These are phyloP conservation scores for Asteroscopus sphinx DNA, from an alignment of 2,888 invertebrate species.

Conservation along the genomic window DNA sequence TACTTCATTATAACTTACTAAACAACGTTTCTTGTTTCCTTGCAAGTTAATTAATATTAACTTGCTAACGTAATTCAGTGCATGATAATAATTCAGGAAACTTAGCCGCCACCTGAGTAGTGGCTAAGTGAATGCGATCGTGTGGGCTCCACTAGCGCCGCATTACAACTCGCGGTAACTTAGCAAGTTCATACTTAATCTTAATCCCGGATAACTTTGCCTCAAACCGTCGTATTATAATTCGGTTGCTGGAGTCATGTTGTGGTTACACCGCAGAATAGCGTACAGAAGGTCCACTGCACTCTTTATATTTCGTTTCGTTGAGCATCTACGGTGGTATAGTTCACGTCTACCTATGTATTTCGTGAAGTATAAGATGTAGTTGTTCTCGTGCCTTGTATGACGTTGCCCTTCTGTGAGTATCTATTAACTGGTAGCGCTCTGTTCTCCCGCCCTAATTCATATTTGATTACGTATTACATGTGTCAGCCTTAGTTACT, in stretches of 20 bases:
- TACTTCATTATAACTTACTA: slow-evolving; percentile 5
- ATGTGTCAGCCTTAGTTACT: slow-evolving; percentile 27
- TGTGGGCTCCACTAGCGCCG: slow-evolving; percentile 3
- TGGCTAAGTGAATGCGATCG: slow-evolving; percentile 46
- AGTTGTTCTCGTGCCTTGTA: background rate
- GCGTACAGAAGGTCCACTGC: background rate
- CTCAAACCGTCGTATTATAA: slow-evolving; percentile 42
- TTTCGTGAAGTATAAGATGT: too few relatives aligned
- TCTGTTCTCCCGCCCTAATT: slow-evolving; percentile 51
- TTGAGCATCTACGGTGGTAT: too few relatives aligned
- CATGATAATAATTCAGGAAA: slow-evolving; percentile 39
- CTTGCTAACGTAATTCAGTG: slow-evolving; percentile 1
- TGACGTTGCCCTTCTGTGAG: background rate
- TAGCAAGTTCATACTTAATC: slow-evolving; percentile 41
- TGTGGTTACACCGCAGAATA: background rate
- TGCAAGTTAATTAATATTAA: slow-evolving; percentile 14
- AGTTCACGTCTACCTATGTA: too few relatives aligned
- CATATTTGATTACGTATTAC: slow-evolving; percentile 58
- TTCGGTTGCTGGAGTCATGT: slow-evolving; percentile 17
- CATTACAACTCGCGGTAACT: slow-evolving; percentile 11
- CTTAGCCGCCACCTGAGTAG: slow-evolving; percentile 31
- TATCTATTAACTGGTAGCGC: background rate
- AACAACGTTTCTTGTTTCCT: background rate
- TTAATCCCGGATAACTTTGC: slow-evolving; percentile 47
- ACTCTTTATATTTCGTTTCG: too few relatives aligned